Evolutionary conservation across 2,888 invertebrate species (phyloP).

Genomic region (Lordiphosa andalusiaca): DNA sequence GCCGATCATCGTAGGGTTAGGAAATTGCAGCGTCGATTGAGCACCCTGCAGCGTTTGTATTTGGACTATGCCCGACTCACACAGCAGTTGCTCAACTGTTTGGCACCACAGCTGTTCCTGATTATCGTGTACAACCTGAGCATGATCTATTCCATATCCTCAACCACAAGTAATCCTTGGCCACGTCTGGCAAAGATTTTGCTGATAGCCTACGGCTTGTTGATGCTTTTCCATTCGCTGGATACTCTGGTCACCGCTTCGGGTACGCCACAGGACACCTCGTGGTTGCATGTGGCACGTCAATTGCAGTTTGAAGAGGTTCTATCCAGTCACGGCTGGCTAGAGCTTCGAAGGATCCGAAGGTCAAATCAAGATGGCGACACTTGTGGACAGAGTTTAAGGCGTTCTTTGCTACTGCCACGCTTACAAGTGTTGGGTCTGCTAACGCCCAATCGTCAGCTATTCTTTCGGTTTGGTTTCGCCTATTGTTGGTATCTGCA

Average conservation of each 20-base stretch:
- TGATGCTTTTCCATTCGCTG: conserved; percentile 37
- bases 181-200: background rate
- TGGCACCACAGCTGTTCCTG: conserved; percentile 40
- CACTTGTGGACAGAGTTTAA: conserved; percentile 23
- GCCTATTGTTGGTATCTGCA: conserved; percentile 38
- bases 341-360: conserved; percentile 15
- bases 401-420: conserved; percentile 22
- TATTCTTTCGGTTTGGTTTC: conserved; percentile 41
- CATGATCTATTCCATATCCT: conserved; percentile 41
- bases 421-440: conserved; percentile 33
- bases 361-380: conserved; percentile 16
- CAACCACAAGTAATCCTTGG: background rate
- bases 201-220: conserved; percentile 35
- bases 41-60: conserved; percentile 32
- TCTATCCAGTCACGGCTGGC: conserved; percentile 44
- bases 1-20: conserved; percentile 27
- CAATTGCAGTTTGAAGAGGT: conserved; percentile 37
- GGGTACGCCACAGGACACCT: conserved; percentile 24
- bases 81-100: conserved; percentile 29
- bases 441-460: conserved; percentile 32
- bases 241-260: conserved; percentile 29
- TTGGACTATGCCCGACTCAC: conserved; percentile 35
- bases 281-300: conserved; percentile 35
- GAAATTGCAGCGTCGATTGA: conserved; percentile 18
- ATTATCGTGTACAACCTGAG: conserved; percentile 44